A percentile compares a stretch with the other conserved stretches of the same genome.
Evolutionary conservation across 92 coral and sea anemone species (phyloP).

Genomic region (Umimayanthus kanabou): DNA sequence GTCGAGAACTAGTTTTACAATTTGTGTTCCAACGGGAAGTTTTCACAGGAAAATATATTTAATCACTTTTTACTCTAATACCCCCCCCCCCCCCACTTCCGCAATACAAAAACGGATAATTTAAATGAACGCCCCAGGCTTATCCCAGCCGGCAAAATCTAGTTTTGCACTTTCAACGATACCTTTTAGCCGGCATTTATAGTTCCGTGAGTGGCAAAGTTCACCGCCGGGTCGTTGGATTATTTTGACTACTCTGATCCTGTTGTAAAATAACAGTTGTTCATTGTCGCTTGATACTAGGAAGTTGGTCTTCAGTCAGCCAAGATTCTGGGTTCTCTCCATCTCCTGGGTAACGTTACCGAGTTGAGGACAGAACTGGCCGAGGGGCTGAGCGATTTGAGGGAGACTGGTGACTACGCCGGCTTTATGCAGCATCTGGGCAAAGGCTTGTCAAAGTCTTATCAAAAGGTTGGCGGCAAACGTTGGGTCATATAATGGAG

Average conservation of each 20-base stretch:
- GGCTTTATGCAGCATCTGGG: constrained; percentile 84
- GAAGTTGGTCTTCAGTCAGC: constrained; percentile 92
- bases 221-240: too few species aligned
- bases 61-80: too few species aligned
- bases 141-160: too few species aligned
- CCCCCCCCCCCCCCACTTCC: too few species aligned
- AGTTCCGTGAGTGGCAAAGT: too few species aligned
- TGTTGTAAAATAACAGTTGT: neutral
- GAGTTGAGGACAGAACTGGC: constrained; percentile 80
- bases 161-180: too few species aligned
- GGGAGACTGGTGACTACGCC: constrained; percentile 94
- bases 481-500: neutral
- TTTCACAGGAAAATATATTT: too few species aligned
- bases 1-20: too few species aligned
- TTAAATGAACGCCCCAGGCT: too few species aligned
- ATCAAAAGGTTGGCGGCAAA: constrained; percentile 70
- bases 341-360: constrained; percentile 89
- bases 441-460: constrained; percentile 91
- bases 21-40: too few species aligned
- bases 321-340: constrained; percentile 91
- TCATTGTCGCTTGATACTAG: constrained; percentile 37
- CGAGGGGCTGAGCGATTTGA: constrained; percentile 83
- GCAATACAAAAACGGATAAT: too few species aligned
- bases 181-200: too few species aligned
- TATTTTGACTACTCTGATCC: neutral